Evolutionary conservation across 30 jellyfish, hydroid and myxozoan genomes (phyloP).

Genomic region (Cassiopea xamachana): DNA sequence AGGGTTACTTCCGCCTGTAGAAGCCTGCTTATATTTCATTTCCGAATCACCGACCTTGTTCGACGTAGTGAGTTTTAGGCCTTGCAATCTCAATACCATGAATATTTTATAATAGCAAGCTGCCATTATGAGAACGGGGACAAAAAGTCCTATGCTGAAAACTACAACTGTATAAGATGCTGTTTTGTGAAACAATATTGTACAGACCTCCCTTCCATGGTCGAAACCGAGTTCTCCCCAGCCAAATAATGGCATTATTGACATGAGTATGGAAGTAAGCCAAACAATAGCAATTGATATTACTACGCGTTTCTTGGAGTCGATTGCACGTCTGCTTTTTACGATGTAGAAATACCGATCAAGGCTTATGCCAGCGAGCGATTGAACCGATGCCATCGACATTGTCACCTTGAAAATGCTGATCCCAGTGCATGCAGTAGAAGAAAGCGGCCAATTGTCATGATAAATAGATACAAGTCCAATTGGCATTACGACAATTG

Average conservation of each 20-base stretch:
- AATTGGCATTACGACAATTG: constrained; percentile 75
- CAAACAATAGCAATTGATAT: constrained; percentile 50
- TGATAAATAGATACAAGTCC: constrained; percentile 46
- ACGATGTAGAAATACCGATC: constrained; percentile 80
- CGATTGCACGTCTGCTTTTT: constrained; percentile 45
- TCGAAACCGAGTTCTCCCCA: constrained; percentile 94
- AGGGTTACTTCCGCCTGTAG: neutral
- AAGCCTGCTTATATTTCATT: neutral
- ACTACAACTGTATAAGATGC: constrained; percentile 74
- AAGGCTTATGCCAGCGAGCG: constrained; percentile 90
- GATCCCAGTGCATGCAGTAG: constrained; percentile 40
- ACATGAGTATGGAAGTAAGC: constrained; percentile 46
- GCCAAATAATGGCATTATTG: constrained; percentile 77
- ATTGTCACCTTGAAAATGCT: constrained; percentile 65
- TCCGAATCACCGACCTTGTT: neutral
- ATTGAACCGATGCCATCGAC: constrained; percentile 81
- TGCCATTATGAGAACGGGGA: constrained; percentile 73
- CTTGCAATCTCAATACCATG: constrained; percentile 26
- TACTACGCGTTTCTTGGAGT: constrained; percentile 26
- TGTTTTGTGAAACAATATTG: constrained; percentile 66
- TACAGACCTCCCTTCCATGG: constrained; percentile 84
- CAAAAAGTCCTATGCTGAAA: constrained; percentile 55
- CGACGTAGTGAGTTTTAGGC: constrained; percentile 2
- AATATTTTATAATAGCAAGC: constrained; percentile 69
- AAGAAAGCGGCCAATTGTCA: constrained; percentile 65